A percentile compares a stretch with the other conserved stretches of the same genome.
Conservation (phyloP, 1,140 invertebrate genomes). For the Drosophila miranda region DNA sequence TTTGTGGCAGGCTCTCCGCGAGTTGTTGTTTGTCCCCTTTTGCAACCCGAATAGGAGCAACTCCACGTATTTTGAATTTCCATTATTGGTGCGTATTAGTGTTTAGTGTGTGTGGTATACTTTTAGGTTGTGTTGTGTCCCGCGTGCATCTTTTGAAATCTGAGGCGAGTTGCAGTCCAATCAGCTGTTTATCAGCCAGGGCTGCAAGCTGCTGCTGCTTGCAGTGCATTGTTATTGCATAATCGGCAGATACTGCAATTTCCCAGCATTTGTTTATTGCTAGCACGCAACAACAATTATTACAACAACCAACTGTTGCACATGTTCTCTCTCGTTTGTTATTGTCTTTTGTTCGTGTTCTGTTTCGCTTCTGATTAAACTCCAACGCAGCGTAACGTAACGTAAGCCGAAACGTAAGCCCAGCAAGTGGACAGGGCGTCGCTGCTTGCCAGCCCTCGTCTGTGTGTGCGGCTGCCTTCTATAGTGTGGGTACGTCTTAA, state of each 20-base stretch:
- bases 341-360: background rate
- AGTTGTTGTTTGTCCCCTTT: background rate
- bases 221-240: constrained; percentile 37
- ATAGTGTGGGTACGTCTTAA: constrained; percentile 26
- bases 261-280: constrained; percentile 4
- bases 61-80: constrained; percentile 10
- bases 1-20: background rate
- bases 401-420: constrained; percentile 13
- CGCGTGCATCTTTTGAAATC: constrained; percentile 50
- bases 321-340: constrained; percentile 7
- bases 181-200: constrained; percentile 52
- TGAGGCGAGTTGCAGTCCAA: constrained; percentile 32
- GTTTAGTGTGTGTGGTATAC: constrained; percentile 5
- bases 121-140: constrained; percentile 3
- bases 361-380: too few relatives aligned
- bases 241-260: constrained; percentile 6
- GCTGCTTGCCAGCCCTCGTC: too few relatives aligned
- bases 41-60: constrained; percentile 2
- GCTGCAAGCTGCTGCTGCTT: constrained; percentile 15
- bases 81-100: constrained; percentile 48
- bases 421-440: constrained; percentile 28
- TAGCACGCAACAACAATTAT: background rate
- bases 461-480: constrained; percentile 20
- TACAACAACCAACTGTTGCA: background rate
- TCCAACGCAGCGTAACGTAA: constrained; percentile 8